These are phyloP conservation scores for Drosophila kikkawai DNA, from an alignment of 1,140 invertebrate species.

Conservation along the genomic window DNA sequence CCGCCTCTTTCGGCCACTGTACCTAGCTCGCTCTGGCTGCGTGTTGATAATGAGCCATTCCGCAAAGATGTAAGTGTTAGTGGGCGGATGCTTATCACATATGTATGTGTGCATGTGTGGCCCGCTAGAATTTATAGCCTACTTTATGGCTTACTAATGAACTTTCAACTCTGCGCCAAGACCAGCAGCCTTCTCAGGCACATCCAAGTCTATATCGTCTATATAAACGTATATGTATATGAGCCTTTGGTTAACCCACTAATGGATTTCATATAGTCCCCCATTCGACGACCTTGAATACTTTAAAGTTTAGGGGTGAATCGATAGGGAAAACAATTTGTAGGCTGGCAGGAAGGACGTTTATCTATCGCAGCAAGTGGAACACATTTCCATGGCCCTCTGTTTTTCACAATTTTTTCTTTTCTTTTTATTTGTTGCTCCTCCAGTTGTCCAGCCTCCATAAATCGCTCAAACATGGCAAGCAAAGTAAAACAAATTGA, in stretches of 20 bases:
- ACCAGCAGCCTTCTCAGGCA: constrained; percentile 6
- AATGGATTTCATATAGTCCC: constrained; percentile 30
- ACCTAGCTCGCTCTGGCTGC: constrained; percentile 27
- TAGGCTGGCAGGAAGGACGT: constrained; percentile 48
- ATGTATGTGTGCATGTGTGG: constrained; percentile 43
- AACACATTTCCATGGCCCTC: constrained; percentile 27
- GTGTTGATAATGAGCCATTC: constrained; percentile 72
- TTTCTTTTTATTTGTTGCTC: constrained; percentile 23
- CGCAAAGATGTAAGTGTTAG: constrained; percentile 34
- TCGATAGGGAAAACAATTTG: constrained; percentile 62
- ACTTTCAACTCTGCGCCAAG: constrained; percentile 69
- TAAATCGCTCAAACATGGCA: constrained; percentile 80
- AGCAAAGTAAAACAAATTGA: constrained; percentile 77
- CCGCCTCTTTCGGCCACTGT: neutral
- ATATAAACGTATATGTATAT: neutral
- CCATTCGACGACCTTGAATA: constrained; percentile 28
- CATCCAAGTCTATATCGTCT: neutral
- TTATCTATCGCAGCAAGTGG: constrained; percentile 59
- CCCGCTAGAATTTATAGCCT: constrained; percentile 73
- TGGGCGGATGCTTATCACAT: constrained; percentile 48
- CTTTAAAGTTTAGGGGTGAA: constrained; percentile 37
- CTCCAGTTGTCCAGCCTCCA: constrained; percentile 59
- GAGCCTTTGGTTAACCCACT: constrained; percentile 11
- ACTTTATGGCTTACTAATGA: constrained; percentile 83
- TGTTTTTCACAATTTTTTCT: constrained; percentile 13